These are phyloP conservation scores for Gymnoscopelus microlampas DNA, from an alignment of 2,797 vertebrate species.

Conservation along the genomic window DNA sequence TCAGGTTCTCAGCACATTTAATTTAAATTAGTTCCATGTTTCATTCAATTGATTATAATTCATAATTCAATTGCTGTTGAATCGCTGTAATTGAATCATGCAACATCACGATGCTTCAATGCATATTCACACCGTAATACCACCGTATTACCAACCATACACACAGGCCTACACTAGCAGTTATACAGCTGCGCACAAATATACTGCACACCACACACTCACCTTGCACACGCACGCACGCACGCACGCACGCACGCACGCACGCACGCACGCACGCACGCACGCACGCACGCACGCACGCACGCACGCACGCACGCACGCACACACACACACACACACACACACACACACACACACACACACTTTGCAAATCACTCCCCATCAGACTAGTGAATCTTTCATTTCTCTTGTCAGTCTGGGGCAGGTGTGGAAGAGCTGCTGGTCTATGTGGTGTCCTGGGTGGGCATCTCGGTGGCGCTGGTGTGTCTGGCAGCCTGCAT, in stretches of 20 bases:
- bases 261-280: neutral
- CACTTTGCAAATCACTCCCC: neutral
- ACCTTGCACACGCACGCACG: neutral
- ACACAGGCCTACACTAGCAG: neutral
- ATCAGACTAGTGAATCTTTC: no score
- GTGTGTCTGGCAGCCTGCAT: conserved; percentile 92
- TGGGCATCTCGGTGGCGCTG: conserved; percentile 92
- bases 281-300: neutral
- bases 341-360: conserved; percentile 4
- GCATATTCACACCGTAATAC: neutral
- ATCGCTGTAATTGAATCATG: no score
- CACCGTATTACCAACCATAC: no score
- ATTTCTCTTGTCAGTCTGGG: conserved; percentile 44
- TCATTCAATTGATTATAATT: no score
- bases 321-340: conserved; percentile 9
- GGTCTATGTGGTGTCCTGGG: conserved; percentile 92
- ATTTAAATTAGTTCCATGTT: no score
- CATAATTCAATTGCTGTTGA: no score
- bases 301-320: conserved; percentile 1
- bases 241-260: conserved; percentile 14
- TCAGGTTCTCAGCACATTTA: no score
- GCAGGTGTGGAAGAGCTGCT: conserved; percentile 87
- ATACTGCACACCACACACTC: neutral
- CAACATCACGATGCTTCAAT: no score
- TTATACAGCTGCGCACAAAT: neutral